These are phyloP conservation scores for Oncorhynchus masou DNA, from an alignment of 2,113 vertebrate genomes.

Conservation along the genomic window DNA sequence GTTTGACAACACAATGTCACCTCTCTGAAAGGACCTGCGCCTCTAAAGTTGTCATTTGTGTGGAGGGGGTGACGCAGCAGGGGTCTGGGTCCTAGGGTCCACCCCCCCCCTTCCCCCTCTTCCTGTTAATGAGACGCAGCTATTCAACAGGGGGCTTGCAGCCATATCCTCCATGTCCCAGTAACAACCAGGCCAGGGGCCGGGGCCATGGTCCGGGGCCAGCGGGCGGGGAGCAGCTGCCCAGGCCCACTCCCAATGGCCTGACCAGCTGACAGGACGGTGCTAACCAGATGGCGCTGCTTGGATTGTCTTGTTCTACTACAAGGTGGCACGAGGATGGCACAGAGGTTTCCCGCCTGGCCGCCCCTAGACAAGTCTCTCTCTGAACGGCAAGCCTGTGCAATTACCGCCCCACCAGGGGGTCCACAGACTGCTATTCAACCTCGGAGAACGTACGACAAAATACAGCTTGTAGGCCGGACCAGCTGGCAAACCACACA, in stretches of 20 bases:
- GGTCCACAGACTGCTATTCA: constrained; percentile 91
- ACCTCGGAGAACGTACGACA: constrained; percentile 85
- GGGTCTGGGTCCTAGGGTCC: constrained; percentile 71
- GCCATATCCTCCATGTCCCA: constrained; percentile 75
- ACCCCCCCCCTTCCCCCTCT: constrained; percentile 23
- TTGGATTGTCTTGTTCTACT: constrained; percentile 86
- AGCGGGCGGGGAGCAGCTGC: constrained; percentile 91
- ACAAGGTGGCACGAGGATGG: constrained; percentile 95
- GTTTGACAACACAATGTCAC: constrained; percentile 68
- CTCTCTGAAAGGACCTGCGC: constrained; percentile 69
- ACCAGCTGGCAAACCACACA: constrained; percentile 98
- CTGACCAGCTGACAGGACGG: constrained; percentile 89
- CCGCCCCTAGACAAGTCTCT: constrained; percentile 93
- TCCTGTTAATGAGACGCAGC: constrained; percentile 73
- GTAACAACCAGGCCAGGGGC: constrained; percentile 57
- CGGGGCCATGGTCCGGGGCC: constrained; percentile 56
- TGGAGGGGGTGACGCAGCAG: constrained; percentile 76
- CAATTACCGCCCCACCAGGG: constrained; percentile 96
- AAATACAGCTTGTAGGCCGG: constrained; percentile 91
- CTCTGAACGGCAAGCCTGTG: constrained; percentile 86
- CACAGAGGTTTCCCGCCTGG: constrained; percentile 96
- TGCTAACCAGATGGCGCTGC: constrained; percentile 91
- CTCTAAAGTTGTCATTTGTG: constrained; percentile 75
- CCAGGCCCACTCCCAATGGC: constrained; percentile 82
- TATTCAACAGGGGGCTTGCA: constrained; percentile 71